Evolutionary conservation across 2,888 invertebrate species (phyloP), one percentile per base, ranked within the genome.

Genomic region (Meiosimyza decipiens): DNA sequence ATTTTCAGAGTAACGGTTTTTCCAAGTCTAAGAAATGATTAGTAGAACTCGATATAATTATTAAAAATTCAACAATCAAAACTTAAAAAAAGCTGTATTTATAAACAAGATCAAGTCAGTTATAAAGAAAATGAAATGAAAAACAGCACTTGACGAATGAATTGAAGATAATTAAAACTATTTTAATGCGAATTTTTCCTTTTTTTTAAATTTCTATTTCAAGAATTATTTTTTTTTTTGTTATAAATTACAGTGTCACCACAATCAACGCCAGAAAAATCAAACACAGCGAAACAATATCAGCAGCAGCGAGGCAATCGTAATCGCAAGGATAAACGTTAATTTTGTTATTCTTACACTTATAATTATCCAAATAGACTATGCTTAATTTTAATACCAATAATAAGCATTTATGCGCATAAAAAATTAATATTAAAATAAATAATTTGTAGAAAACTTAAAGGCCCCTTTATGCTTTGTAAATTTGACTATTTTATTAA

Each of bases 301-400:
- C 72, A 66, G 60, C 74, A 74, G 52, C 78, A 77, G 72, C 78
- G 67, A 67, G 75, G 72, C 71, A 76, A 74, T 73, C 76, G 71
- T 52, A 76, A 77, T 74, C 77, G 74, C 73, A 79, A 75, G 72
- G 78, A 66, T 59, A 77, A 77, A 64, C 77, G 75, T 73, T 78
- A 76, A 62, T 33, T 52, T n/a, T 33, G 59, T 22, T 51, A 16
- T 15, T 16, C n/a, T 54, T 66, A 66, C 54, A 18, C 40, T 54
- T 66, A 52, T 54, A 66, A 40, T 52, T 16, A 5, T 64, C 15
- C 52, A 54, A 28, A 54, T 40, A n/a, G 40, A 55, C n/a, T 12
- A 28, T 67, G 40, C 40, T 59, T 49, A 57, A 9, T 28, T 28
- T 28, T 57, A 68, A 16, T 2, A 68, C 11, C 50, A 47, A 18